A percentile compares a stretch with the other conserved stretches of the same genome.
These are phyloP conservation scores for Lasiurus cinereus DNA, from an alignment of 2,113 vertebrate genomes.

Conservation along the genomic window DNA sequence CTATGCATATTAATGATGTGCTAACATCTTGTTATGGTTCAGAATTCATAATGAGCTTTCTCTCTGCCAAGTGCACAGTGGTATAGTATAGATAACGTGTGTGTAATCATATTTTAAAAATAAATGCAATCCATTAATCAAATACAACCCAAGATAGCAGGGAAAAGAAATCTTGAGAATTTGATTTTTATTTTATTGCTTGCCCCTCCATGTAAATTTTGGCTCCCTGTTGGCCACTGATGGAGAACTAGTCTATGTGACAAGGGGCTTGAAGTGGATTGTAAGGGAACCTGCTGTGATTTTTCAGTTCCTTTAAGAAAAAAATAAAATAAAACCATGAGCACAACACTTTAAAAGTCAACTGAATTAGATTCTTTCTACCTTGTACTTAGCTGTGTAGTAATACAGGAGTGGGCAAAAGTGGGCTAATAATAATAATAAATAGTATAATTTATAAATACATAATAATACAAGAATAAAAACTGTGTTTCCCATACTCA, in stretches of 20 bases:
- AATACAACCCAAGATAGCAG: background rate
- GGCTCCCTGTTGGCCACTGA: background rate
- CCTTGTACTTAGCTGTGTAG: background rate
- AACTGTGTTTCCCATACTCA: no score
- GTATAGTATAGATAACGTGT: background rate
- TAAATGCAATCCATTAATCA: slow-evolving; percentile 64
- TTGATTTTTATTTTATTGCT: slow-evolving; percentile 71
- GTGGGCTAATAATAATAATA: no score
- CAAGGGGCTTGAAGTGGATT: background rate
- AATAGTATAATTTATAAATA: no score
- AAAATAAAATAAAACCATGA: background rate
- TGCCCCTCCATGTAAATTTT: slow-evolving; percentile 36
- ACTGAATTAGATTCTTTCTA: background rate
- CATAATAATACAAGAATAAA: no score
- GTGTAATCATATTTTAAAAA: slow-evolving; percentile 58
- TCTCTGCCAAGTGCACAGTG: slow-evolving; percentile 28
- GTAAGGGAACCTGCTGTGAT: background rate
- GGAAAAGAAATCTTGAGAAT: slow-evolving; percentile 63
- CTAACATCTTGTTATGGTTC: slow-evolving; percentile 50
- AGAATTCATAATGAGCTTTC: background rate
- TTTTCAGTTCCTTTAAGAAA: background rate
- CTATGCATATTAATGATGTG: slow-evolving; percentile 78
- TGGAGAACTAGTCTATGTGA: background rate
- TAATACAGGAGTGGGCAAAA: background rate
- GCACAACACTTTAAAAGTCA: slow-evolving; percentile 18